These are phyloP conservation scores for Eretmochelys imbricata DNA, from an alignment of 2,113 vertebrate genomes.

Conservation along the genomic window DNA sequence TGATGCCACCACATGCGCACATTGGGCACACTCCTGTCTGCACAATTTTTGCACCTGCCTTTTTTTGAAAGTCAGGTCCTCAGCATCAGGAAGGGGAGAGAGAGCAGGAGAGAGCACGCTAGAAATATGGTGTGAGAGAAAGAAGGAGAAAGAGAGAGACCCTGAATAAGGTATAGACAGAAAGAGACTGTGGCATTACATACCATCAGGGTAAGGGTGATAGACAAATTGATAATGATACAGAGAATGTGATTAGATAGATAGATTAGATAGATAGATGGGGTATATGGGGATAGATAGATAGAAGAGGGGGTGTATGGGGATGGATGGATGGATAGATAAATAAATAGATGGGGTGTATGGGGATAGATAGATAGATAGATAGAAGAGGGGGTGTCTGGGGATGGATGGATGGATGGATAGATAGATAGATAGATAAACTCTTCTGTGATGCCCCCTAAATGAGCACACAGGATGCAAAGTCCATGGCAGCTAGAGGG, in stretches of 20 bases:
- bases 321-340: rapidly evolving
- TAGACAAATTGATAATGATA: constrained; percentile 57
- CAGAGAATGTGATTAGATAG: constrained; percentile 25
- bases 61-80: background rate
- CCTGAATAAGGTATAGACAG: constrained; percentile 52
- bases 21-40: background rate
- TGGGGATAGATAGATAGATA: too few species aligned
- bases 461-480: background rate
- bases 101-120: background rate
- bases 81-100: constrained; percentile 1
- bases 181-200: constrained; percentile 66
- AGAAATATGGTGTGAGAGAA: constrained; percentile 40
- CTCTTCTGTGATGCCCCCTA: background rate
- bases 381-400: too few species aligned
- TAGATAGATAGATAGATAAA: background rate
- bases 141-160: background rate
- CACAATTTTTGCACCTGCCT: rapidly evolving
- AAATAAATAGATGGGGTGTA: rapidly evolving
- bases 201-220: constrained; percentile 29
- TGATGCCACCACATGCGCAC: rapidly evolving
- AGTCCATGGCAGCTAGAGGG: background rate
- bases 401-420: background rate
- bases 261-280: background rate
- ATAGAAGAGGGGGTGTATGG: background rate
- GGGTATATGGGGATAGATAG: background rate